Evolutionary conservation across 2,888 invertebrate genomes (phyloP), one percentile per base, ranked within the genome.

Genomic region (Microdon myrmicae): DNA sequence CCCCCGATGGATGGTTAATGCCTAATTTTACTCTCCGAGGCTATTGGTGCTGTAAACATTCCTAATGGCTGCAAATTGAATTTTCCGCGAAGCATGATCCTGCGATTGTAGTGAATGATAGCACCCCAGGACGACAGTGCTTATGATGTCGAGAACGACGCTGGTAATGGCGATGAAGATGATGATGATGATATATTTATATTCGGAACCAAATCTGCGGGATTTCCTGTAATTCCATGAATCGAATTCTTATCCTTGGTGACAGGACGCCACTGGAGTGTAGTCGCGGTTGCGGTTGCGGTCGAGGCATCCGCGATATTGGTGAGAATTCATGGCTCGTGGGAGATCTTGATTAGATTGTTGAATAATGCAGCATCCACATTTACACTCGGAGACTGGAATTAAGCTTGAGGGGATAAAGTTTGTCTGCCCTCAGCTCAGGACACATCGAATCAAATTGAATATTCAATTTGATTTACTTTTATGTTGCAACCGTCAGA

Each of bases 281-380:
- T 9, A 16, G 10, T 23, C 17, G 9, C 12, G 13, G 10, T 13
- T 7, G 19, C 17, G 29, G 7, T 22, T 29, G 22, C 20, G 41
- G 19, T 26, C 10, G 16, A 34, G 25, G 17, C 20, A 20, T 23
- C 32, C 26, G 13, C 10, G 6, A 22, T 17, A 17, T 20, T 41
- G 20, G 16, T 14, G 43, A n/a, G 48, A 32, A 51, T 58, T 47
- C 58, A 58, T 53, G 64, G 53, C 64, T 58, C 64, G 58, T 53
- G 64, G 64, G 64, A 64, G 51, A 53, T 64, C 58, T 64, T 64
- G 64, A 64, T 64, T 64, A 64, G 64, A 58, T 64, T 58, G 51
- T 25, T 64, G 64, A 64, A 64, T 64, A 64, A 64, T 64, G 64
- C 64, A 64, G 47, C 58, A 58, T 45, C 43, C 53, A 53, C 51